Evolutionary conservation across 1,140 invertebrate species (phyloP), one percentile per base, ranked within the genome.

Genomic region (Magallana angulata): DNA sequence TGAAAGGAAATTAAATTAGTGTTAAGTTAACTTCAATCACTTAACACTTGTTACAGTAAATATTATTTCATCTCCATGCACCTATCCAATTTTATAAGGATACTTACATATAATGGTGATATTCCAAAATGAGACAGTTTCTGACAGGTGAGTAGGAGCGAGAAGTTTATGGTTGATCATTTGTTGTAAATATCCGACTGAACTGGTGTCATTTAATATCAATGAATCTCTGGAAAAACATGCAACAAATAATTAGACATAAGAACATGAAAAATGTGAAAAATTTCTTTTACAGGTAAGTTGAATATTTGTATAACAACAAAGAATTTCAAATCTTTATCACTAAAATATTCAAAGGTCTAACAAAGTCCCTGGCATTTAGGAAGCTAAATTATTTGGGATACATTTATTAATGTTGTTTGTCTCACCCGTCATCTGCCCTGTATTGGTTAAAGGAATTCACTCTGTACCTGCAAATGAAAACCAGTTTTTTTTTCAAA

Each of bases 1-100:
- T 95, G 91, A 5, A 92, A 88, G 18, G 71, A 86, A 48, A 48
- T 48, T 24, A 24, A 24, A 24, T 24, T 24, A 24, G 24, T 24
- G 24, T 24, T 24, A 24, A 24, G 24, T 24, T 36, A 48, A 48
- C 2, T 48, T 48, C 36, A 48, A 0, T 48, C 36, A 48, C 36
- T 48, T 48, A 5, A 48, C 36, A 48, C 1, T 2, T 48, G 36
- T 48, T 3, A 48, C 36, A 5, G 36, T 48, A 48, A 48, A 48
- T 48, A 48, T 48, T 48, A 48, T 48, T 48, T 48, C 36, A 48
- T 48, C 36, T 48, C 36, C 36, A 48, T 48, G 36, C 5, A 48
- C 36, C 5, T 48, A 48, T 48, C 36, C 36, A 48, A 48, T 0
- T 48, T 48, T 48, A 48, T 48, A 48, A 48, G 36, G 36, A 48